These are phyloP conservation scores for Oryzias celebensis DNA, from an alignment of 2,113 vertebrate species.

Conservation along the genomic window DNA sequence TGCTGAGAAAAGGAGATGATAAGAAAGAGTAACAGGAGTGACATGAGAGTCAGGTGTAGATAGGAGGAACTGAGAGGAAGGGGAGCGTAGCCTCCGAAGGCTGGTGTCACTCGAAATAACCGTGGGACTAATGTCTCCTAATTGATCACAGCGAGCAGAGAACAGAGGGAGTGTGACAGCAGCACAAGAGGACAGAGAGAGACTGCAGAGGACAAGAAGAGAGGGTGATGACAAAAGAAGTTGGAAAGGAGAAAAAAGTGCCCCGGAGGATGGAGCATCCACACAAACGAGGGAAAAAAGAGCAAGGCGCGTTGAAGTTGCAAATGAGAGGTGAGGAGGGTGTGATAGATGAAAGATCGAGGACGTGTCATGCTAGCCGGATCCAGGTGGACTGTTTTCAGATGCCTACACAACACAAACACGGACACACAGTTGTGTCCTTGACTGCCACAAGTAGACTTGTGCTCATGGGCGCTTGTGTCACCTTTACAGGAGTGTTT, in stretches of 20 bases:
- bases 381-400: constrained; percentile 46
- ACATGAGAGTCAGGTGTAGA: constrained; percentile 54
- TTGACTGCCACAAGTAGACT: constrained; percentile 64
- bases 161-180: constrained; percentile 58
- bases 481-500: constrained; percentile 67
- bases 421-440: constrained; percentile 49
- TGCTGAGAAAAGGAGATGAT: constrained; percentile 26
- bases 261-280: constrained; percentile 15
- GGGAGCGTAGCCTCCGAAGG: constrained; percentile 58
- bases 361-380: constrained; percentile 37
- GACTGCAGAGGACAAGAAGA: constrained; percentile 44
- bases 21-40: constrained; percentile 38
- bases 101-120: constrained; percentile 69
- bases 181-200: constrained; percentile 40
- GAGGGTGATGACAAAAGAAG: constrained; percentile 20
- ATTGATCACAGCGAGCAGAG: constrained; percentile 65
- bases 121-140: constrained; percentile 71
- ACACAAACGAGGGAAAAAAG: constrained; percentile 3
- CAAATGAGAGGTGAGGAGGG: constrained; percentile 25
- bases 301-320: constrained; percentile 9
- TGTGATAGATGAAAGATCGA: constrained; percentile 48
- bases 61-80: constrained; percentile 55
- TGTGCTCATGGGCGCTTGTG: constrained; percentile 60
- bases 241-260: constrained; percentile 23
- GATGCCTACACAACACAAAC: constrained; percentile 12